These are phyloP conservation scores for Papilio helenus DNA, from an alignment of 1,140 invertebrate genomes.

Conservation along the genomic window DNA sequence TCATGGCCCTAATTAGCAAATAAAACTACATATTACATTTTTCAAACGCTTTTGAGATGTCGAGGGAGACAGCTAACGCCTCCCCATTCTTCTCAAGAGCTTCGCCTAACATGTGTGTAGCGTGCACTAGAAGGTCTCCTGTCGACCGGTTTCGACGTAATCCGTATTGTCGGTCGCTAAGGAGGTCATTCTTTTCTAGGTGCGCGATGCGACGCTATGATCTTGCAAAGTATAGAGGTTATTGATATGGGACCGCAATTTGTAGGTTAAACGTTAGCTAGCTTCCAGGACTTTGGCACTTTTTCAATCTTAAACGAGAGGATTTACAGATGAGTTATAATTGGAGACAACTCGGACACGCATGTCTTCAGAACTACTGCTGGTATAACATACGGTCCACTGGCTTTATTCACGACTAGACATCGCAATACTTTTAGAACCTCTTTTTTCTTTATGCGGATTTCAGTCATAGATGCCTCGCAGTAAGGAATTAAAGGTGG, in stretches of 20 bases:
- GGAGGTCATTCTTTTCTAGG: too few relatives aligned
- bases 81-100: too few relatives aligned
- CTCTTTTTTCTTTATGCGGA: constrained; percentile 34
- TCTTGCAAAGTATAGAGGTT: background rate
- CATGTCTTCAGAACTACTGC: constrained; percentile 23
- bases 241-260: background rate
- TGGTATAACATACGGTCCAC: constrained; percentile 38
- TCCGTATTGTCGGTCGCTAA: too few relatives aligned
- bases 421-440: constrained; percentile 23
- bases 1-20: too few relatives aligned
- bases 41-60: too few relatives aligned
- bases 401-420: constrained; percentile 34
- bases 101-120: too few relatives aligned
- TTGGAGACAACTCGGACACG: background rate
- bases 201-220: background rate
- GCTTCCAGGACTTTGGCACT: constrained; percentile 6
- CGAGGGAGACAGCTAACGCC: too few relatives aligned
- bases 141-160: too few relatives aligned
- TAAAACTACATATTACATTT: too few relatives aligned
- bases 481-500: background rate
- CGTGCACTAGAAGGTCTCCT: too few relatives aligned
- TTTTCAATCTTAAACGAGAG: background rate
- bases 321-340: constrained; percentile 21
- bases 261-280: background rate
- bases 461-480: background rate